Percentiles rank a stretch among this genome's conserved stretches.
Conservation (phyloP, 1,140 invertebrate species). For the Brachionus rubens region DNA sequence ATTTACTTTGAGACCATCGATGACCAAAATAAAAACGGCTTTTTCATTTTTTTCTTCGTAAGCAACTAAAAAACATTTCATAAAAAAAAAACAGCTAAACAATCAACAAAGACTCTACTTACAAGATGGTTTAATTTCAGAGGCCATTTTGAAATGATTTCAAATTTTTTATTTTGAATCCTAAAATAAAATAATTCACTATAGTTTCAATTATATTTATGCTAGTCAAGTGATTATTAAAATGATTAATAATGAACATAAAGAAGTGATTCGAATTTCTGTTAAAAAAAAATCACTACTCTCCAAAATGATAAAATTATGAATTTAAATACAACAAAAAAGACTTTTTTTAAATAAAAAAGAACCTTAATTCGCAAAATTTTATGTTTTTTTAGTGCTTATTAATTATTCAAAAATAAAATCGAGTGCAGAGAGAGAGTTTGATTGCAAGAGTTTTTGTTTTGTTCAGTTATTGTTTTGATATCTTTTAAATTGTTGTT, state of each 20-base stretch:
- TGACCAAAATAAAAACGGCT: not conserved
- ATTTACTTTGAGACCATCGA: slow-evolving; percentile 8
- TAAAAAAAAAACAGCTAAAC: not conserved
- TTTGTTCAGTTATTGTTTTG: not conserved
- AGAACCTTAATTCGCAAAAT: slow-evolving; percentile 33
- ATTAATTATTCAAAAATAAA: slow-evolving; percentile 34
- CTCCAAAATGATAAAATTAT: slow-evolving; percentile 25
- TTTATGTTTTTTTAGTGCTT: slow-evolving; percentile 30
- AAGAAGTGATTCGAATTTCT: not conserved
- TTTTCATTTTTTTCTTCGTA: slow-evolving; percentile 10
- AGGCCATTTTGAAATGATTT: not conserved
- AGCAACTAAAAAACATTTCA: not conserved
- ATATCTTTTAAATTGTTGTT: not conserved
- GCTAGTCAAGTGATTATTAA: not conserved
- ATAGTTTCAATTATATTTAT: not conserved
- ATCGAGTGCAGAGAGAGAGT: not conserved
- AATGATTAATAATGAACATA: not conserved
- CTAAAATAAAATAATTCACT: not conserved
- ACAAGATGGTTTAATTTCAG: slow-evolving; percentile 14
- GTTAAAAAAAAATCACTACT: not conserved
- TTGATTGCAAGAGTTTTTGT: not conserved
- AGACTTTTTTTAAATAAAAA: not conserved
- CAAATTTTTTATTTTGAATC: not conserved
- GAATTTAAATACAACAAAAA: not conserved
- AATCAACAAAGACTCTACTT: not conserved